These are phyloP conservation scores for Caenorhabditis panamensis DNA, from an alignment of 2,888 invertebrate genomes.

Conservation along the genomic window DNA sequence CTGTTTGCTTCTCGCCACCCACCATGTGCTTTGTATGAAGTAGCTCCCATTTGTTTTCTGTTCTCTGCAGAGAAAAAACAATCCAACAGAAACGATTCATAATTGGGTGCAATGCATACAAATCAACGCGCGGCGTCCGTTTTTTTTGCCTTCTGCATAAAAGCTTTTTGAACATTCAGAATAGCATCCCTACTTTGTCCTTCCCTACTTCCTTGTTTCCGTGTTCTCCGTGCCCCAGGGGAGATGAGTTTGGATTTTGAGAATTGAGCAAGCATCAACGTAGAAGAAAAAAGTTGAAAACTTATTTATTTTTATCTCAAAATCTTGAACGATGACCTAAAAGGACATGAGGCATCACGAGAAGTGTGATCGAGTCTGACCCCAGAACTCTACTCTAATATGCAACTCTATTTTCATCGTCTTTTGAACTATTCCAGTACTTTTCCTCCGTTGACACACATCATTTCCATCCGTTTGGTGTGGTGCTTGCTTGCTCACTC, in stretches of 20 bases:
- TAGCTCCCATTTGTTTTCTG: not conserved
- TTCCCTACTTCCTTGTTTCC: constrained; percentile 19
- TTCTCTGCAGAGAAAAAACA: not conserved
- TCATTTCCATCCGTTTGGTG: constrained; percentile 21
- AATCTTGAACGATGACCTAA: not conserved
- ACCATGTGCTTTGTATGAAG: not conserved
- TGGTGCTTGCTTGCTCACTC: not conserved
- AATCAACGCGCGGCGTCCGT: not conserved
- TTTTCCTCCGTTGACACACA: constrained; percentile 25
- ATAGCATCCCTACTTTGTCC: constrained; percentile 3
- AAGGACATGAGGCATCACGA: not conserved
- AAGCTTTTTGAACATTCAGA: constrained; percentile 27
- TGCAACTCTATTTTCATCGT: not conserved
- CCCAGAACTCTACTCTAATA: not conserved
- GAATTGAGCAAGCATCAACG: too few species aligned
- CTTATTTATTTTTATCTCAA: too few species aligned
- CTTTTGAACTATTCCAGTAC: constrained; percentile 19
- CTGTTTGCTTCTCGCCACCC: not conserved
- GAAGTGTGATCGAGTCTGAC: too few species aligned
- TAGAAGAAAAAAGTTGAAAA: not conserved
- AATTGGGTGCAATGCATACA: constrained; percentile 5
- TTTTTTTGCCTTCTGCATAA: constrained; percentile 6
- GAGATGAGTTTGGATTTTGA: constrained; percentile 3
- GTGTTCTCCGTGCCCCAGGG: constrained; percentile 5
- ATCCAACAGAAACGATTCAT: not conserved